These are phyloP conservation scores for Parapristionchus giblindavisi DNA, from an alignment of 2,888 invertebrate species.

Conservation along the genomic window DNA sequence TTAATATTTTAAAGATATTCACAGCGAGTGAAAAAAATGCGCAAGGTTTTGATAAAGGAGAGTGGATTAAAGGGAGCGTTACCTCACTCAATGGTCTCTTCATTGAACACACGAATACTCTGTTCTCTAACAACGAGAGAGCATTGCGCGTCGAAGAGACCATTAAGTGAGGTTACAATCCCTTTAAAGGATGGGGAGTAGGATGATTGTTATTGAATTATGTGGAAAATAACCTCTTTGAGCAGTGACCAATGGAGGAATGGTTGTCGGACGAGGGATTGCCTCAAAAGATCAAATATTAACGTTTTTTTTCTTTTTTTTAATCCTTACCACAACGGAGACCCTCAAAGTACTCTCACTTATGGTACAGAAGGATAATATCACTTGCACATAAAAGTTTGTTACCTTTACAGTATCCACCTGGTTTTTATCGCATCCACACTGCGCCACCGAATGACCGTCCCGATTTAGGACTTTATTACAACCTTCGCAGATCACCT, in stretches of 20 bases:
- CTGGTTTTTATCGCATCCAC: slow-evolving; percentile 47
- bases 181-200: too few relatives aligned
- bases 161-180: too few relatives aligned
- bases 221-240: slow-evolving; percentile 21
- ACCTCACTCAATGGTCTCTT: too few relatives aligned
- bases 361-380: background rate
- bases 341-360: too few relatives aligned
- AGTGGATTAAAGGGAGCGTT: too few relatives aligned
- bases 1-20: background rate
- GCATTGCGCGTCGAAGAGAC: too few relatives aligned
- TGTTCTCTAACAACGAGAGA: too few relatives aligned
- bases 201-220: background rate
- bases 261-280: background rate
- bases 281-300: background rate
- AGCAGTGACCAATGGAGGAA: slow-evolving; percentile 24
- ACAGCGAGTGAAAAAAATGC: too few relatives aligned
- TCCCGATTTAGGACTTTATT: slow-evolving; percentile 80
- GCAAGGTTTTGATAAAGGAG: too few relatives aligned
- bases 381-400: background rate
- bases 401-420: background rate
- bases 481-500: slow-evolving; percentile 49
- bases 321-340: too few relatives aligned
- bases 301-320: background rate
- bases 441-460: slow-evolving; percentile 76
- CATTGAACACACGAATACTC: too few relatives aligned